Evolutionary conservation across 2,888 invertebrate genomes (phyloP), one percentile per base, ranked within the genome.

Genomic region (Liopterus haemorrhoidalis): DNA sequence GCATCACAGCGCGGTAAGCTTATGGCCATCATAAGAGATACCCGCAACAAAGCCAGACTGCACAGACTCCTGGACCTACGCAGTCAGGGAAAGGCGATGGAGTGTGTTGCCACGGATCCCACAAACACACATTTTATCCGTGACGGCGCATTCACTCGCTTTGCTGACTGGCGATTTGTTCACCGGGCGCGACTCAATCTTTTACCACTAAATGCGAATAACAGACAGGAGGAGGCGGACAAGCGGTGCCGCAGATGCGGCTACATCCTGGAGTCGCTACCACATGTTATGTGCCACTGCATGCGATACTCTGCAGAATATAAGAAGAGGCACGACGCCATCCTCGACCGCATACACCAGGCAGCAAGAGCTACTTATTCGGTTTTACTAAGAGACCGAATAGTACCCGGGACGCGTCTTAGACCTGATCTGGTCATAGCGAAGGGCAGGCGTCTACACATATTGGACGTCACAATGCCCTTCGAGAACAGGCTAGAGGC

Each of bases 101-200:
- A 39, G 30, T 39, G 39, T 12, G 9, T n/a, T 8, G 39, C 30
- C n/a, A n/a, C n/a, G n/a, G n/a, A n/a, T 22, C 5, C 37, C 8
- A 28, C 18, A 41, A 11, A 55, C 19, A 19, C 59, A 44, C 61
- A 61, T 52, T 65, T 63, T 48, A 42, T 59, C 12, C 33, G 54
- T 1, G 37, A 35, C 0, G 59, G 60, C 0, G 37, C 39, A 4
- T 56, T 49, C 44, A 60, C 56, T 18, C 39, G 62, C 4, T 66
- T 64, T 49, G 58, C 59, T 5, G 66, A 67, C 45, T 68, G 67
- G 64, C 54, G 65, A 3, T 67, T 68, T 42, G 53, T 66, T 11
- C 64, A 65, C 51, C 52, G 60, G 0, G 62, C 62, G 3, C 49
- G 61, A 2, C 56, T 62, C 11, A 52, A 59, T 36, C 55, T 59